phyloP scores from a whole-genome alignment of 2,888 invertebrate genomes.

The Melitaea athalia region DNA sequence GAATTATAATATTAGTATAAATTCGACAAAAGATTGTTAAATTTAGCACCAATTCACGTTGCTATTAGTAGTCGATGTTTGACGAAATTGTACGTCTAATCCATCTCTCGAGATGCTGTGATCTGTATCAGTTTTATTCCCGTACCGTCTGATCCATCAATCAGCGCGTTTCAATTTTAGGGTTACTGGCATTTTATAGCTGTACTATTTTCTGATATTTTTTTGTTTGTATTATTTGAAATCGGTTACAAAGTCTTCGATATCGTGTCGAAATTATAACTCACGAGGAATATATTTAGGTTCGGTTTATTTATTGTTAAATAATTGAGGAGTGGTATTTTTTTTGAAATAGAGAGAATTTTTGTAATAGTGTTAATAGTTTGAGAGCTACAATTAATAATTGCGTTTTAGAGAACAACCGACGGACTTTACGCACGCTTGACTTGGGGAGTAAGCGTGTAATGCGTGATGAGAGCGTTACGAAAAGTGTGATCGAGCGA shows the following conservation, averaged over 20 bases:
- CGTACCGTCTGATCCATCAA: slow-evolving; percentile 2
- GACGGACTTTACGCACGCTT: no score
- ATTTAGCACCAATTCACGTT: not conserved
- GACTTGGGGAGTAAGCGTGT: no score
- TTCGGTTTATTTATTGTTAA: no score
- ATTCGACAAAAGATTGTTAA: not conserved
- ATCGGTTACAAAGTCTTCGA: not conserved
- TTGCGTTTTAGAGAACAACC: no score
- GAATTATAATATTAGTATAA: no score
- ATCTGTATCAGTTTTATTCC: slow-evolving; percentile 1
- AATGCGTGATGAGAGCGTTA: no score
- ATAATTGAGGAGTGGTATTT: no score
- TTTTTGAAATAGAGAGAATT: no score
- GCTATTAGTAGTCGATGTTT: not conserved
- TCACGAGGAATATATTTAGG: no score
- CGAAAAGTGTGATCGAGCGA: no score
- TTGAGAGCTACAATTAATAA: no score
- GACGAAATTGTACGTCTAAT: not conserved
- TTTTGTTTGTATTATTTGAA: not conserved
- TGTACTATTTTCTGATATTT: not conserved
- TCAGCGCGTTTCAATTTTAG: not conserved
- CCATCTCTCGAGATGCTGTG: not conserved
- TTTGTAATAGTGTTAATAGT: no score
- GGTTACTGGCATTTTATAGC: not conserved
- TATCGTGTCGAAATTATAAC: not conserved